Base-by-base conservation (phyloP, 2,888 invertebrate genomes). In the Drosophila fungiperda region DNA sequence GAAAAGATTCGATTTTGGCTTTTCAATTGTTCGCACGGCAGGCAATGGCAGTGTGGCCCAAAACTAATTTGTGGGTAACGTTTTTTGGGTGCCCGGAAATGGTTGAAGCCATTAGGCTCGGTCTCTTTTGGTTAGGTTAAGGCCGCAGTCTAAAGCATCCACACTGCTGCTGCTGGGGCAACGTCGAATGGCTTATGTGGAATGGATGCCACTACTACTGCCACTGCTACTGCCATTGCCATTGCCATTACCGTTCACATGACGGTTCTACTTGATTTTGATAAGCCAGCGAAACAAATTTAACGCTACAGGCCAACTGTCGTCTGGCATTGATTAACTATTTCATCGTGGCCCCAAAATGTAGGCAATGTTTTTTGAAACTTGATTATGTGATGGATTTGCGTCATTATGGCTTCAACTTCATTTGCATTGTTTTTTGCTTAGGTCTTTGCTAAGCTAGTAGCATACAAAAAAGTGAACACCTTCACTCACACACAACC, bases 1-100 rank as follows among this genome's bases (percentile, higher is more conserved):
- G 85, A 89, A 89, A 86, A 89, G 85, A 86, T 86, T 85, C 89
- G 85, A 87, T 85, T 85, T 85, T 76, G 89, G 85, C 82, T 82
- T 84, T 87, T 84, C 85, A 86, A 86, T 86, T 86, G 85, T 86
- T 85, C 82, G 88, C 85, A 89, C 90, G 90, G 85, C 61, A 86
- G 64, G 68, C 64, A 61, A 68, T 72, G 59, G n/a, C 73, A 29
- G 26, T 50, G 73, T 68, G 60, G 65, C 64, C 73, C 76, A 87
- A 86, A 86, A 86, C 85, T 86, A 86, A 86, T 86, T 86, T 86
- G 85, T 78, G 85, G 85, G 83, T 87, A 89, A 89, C 85, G 88
- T 74, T 89, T 87, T 45, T 87, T 72, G 75, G 88, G 85, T 60
- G 70, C 89, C 85, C 89, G 85, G 85, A 86, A 86, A 86, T 86